Conservation (phyloP, 2,888 invertebrate genomes). For the Dasypogon diadema region DNA sequence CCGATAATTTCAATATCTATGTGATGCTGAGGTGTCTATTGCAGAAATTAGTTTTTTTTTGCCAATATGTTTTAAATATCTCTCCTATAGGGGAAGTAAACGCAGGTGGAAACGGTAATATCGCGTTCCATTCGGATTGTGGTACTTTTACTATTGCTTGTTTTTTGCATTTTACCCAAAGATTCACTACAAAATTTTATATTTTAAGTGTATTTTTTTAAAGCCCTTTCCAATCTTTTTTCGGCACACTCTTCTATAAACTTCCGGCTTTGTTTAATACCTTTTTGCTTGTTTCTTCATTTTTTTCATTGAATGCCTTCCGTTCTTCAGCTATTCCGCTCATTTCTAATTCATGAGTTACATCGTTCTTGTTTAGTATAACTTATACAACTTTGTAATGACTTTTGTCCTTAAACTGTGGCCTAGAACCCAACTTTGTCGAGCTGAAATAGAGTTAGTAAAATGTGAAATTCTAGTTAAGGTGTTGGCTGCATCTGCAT, state of each 20-base stretch:
- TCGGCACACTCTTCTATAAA: constrained; percentile 36
- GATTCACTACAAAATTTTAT: constrained; percentile 33
- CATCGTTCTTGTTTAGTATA: too few species aligned
- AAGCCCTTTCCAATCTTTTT: background rate
- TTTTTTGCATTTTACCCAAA: constrained; percentile 1
- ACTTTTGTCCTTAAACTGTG: constrained; percentile 55
- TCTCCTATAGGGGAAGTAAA: constrained; percentile 50
- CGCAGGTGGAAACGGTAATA: constrained; percentile 49
- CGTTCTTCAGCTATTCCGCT: constrained; percentile 16
- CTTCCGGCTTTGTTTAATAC: background rate
- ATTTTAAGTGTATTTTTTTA: constrained; percentile 36
- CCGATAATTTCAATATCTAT: constrained; percentile 54
- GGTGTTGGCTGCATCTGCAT: constrained; percentile 60
- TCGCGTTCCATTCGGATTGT: constrained; percentile 37
- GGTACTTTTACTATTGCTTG: background rate
- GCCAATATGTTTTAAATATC: constrained; percentile 54
- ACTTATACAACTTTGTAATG: background rate
- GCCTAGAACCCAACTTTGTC: constrained; percentile 57
- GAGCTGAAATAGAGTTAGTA: constrained; percentile 60
- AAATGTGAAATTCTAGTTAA: constrained; percentile 58
- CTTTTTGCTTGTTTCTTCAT: constrained; percentile 46
- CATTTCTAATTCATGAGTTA: background rate
- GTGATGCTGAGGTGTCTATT: constrained; percentile 28
- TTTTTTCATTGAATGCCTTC: background rate
- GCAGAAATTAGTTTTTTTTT: constrained; percentile 49